phyloP scores from a whole-genome alignment of 2,888 invertebrate genomes.

The Melieria picta region DNA sequence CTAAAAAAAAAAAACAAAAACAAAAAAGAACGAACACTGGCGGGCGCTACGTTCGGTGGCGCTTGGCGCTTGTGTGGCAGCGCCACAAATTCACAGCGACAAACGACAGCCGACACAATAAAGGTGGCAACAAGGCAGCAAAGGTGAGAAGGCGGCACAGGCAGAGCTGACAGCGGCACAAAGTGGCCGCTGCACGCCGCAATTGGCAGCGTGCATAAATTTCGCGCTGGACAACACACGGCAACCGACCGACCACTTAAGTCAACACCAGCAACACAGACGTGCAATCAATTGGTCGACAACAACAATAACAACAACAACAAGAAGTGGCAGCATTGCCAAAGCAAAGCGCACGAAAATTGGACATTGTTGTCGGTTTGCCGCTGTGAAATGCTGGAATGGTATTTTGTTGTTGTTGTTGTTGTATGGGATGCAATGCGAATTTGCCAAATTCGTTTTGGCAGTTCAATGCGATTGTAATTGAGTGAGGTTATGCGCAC shows the following conservation, averaged over 20 bases:
- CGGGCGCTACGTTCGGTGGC: background rate
- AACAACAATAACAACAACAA: background rate
- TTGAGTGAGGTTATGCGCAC: background rate
- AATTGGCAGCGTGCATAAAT: conserved; percentile 16
- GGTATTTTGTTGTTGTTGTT: background rate
- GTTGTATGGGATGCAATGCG: background rate
- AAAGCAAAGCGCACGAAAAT: too few relatives aligned
- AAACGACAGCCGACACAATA: conserved; percentile 3
- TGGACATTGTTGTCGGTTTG: too few relatives aligned
- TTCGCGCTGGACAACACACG: background rate
- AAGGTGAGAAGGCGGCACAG: conserved; percentile 1
- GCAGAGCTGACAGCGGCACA: conserved; percentile 19
- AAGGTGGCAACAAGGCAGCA: conserved; percentile 24
- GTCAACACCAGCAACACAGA: conserved; percentile 17
- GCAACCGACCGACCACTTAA: conserved; percentile 15
- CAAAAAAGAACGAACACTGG: background rate
- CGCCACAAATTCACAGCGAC: background rate
- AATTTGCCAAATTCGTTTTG: background rate
- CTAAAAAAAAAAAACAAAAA: too few relatives aligned
- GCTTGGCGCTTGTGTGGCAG: background rate
- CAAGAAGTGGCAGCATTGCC: background rate
- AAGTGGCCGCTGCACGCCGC: background rate
- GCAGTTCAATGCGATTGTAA: conserved; percentile 4
- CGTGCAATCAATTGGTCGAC: background rate
- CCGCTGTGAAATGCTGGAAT: too few relatives aligned